Conservation (phyloP, 2,113 vertebrate species). For the Nicator chloris region DNA sequence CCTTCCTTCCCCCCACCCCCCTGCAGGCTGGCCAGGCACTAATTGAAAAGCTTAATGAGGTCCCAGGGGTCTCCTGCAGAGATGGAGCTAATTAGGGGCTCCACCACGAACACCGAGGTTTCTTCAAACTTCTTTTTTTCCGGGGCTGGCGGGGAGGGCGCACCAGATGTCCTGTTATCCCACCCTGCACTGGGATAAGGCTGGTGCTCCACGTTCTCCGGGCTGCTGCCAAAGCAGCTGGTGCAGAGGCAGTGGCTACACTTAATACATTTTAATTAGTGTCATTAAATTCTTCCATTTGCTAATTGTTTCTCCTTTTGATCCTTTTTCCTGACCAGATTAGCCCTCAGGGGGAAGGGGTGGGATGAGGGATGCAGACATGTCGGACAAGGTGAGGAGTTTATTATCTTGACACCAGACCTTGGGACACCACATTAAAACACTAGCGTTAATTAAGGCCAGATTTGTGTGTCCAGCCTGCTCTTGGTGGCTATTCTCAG, state of each 20-base stretch:
- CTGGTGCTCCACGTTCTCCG: accelerated
- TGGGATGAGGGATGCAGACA: background rate
- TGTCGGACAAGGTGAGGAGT: slow-evolving; percentile 3
- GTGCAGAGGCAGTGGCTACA: slow-evolving; percentile 36
- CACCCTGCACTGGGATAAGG: background rate
- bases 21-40: background rate
- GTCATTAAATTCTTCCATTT: slow-evolving; percentile 53
- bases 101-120: background rate
- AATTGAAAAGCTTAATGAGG: slow-evolving; percentile 65
- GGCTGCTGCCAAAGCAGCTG: slow-evolving; percentile 52
- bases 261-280: slow-evolving; percentile 67
- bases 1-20: background rate
- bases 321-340: slow-evolving; percentile 36
- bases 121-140: background rate
- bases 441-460: background rate
- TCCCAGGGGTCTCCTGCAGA: slow-evolving; percentile 47
- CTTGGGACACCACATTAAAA: background rate
- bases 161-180: slow-evolving; percentile 44
- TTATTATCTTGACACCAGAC: background rate
- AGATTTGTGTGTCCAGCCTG: background rate
- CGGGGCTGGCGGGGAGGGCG: background rate
- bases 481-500: background rate
- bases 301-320: slow-evolving; percentile 61
- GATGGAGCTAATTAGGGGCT: slow-evolving; percentile 57
- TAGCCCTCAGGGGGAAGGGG: background rate